Base-by-base conservation (phyloP, 1,140 invertebrate genomes). In the Manduca sexta region DNA sequence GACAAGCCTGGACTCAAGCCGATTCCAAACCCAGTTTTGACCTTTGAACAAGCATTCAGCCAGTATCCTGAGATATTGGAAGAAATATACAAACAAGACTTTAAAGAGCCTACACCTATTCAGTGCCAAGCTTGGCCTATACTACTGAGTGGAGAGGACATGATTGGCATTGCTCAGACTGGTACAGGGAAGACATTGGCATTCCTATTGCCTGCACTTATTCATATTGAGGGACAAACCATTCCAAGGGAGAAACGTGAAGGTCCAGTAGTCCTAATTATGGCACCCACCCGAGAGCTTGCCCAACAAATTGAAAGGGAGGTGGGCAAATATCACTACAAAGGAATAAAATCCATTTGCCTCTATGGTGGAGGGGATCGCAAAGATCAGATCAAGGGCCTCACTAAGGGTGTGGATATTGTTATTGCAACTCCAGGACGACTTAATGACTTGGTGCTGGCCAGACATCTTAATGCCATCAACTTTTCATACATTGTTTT, bases 81-180 rank as follows among this genome's bases (percentile, higher is more conserved):
- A 8, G 92, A 96, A 83, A 96, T 98, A 43, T 73, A 89, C 33
- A 93, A 94, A 49, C 92, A 95, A 73, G 92, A 91, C 0, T 98
- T 98, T 81, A 75, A 86, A 44, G 86, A 88, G 51, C 97, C 97
- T 1, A 95, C 95, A 10, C 97, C 97, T 2, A 98, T 99, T 74
- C 97, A 95, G 66, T 88, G 90, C 55, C 96, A 97, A 84, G 92
- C 93, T 0, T 98, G 96, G 96, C 96, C 96, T 11, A 88, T 97
- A 54, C 81, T 97, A 0, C 70, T 98, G 4, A 91, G 91, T 64
- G 96, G 96, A 0, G 88, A 92, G 65, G 96, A 97, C 84, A 81
- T 97, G 62, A 97, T 97, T 81, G 96, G 96, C 11, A 97, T 98
- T 52, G 96, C 97, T 0, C 96, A 97, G 85, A 96, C 95, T 17